These are phyloP conservation scores for Phoxinus dragarum DNA, from an alignment of 2,797 vertebrate species.

Conservation along the genomic window DNA sequence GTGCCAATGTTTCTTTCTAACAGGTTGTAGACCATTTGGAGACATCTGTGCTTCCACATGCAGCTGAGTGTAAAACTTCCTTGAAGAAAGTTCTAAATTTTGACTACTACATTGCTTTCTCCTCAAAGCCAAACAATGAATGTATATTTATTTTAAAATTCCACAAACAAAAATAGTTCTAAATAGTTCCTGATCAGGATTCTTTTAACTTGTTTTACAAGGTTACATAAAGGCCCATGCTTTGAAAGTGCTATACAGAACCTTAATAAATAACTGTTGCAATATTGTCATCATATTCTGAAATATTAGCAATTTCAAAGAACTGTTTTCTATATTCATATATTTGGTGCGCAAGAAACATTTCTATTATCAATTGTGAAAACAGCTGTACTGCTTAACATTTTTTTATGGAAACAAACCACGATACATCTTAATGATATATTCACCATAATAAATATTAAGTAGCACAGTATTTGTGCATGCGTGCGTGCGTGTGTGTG, in stretches of 20 bases:
- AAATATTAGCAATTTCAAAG: neutral
- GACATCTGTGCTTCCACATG: slow-evolving; percentile 28
- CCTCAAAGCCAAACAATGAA: too few relatives aligned
- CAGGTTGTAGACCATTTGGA: slow-evolving; percentile 43
- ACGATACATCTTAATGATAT: too few relatives aligned
- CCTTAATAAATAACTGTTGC: neutral
- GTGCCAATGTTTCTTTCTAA: slow-evolving; percentile 41
- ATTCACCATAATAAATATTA: too few relatives aligned
- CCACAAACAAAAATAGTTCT: neutral
- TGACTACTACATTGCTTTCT: neutral
- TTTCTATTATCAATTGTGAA: too few relatives aligned
- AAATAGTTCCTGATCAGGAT: neutral
- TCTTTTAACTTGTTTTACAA: neutral
- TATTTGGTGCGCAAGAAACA: neutral
- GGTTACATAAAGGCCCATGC: neutral
- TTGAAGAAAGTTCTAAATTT: slow-evolving; percentile 17
- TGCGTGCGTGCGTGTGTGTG: too few relatives aligned
- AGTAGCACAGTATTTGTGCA: too few relatives aligned
- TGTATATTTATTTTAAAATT: neutral
- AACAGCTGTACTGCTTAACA: too few relatives aligned
- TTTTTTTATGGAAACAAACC: too few relatives aligned
- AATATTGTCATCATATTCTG: neutral
- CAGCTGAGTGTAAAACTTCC: slow-evolving; percentile 11
- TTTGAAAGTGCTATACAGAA: neutral
- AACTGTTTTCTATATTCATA: neutral